Percentiles rank a stretch among this genome's conserved stretches.
Evolutionary conservation across 2,797 vertebrate genomes (phyloP).

Genomic region (Mus minutoides): DNA sequence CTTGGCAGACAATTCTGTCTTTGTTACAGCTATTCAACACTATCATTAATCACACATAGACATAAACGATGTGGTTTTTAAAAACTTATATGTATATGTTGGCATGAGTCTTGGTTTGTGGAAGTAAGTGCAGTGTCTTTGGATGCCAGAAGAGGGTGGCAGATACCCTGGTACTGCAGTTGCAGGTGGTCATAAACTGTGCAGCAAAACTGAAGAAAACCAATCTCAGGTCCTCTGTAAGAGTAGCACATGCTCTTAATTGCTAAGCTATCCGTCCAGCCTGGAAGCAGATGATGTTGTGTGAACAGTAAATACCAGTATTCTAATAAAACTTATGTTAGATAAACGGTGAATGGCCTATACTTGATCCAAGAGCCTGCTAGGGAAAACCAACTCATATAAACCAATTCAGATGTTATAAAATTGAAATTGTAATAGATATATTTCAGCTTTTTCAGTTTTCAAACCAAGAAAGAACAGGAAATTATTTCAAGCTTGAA

Average conservation of each 20-base stretch:
- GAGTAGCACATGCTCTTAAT: background rate
- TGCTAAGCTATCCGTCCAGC: background rate
- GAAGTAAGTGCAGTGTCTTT: background rate
- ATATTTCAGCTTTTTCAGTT: constrained; percentile 85
- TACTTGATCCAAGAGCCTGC: background rate
- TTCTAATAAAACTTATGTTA: background rate
- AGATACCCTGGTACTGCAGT: background rate
- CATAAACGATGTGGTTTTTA: background rate
- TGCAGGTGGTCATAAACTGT: background rate
- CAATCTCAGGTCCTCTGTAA: background rate
- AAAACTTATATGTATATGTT: background rate
- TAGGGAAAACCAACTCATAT: background rate
- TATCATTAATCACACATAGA: background rate
- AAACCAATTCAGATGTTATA: constrained; percentile 79
- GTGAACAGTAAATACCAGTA: background rate
- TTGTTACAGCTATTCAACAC: background rate
- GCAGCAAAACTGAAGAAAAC: background rate
- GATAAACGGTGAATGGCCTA: background rate
- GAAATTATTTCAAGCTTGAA: constrained; percentile 81
- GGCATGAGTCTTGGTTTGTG: background rate
- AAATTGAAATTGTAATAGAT: constrained; percentile 81
- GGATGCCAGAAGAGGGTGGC: background rate
- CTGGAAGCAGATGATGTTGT: background rate
- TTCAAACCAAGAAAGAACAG: constrained; percentile 82
- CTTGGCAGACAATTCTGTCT: background rate